These are phyloP conservation scores for Uropetala carovei DNA, from an alignment of 2,888 invertebrate species.

Conservation along the genomic window DNA sequence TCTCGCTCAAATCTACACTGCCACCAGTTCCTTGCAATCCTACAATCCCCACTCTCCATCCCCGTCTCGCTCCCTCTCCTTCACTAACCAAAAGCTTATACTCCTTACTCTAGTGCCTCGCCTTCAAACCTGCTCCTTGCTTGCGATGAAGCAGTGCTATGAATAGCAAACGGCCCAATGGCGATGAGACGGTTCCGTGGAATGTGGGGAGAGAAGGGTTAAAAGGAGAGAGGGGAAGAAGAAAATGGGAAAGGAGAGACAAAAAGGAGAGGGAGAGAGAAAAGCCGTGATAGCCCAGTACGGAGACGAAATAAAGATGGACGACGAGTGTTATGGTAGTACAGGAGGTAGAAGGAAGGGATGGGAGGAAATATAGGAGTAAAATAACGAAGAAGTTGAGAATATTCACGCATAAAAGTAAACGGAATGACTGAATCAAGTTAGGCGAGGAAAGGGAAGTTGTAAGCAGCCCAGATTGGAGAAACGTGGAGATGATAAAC, in stretches of 20 bases:
- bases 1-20: too few species aligned
- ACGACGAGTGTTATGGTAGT: neutral
- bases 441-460: too few species aligned
- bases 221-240: neutral
- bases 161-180: constrained; percentile 1
- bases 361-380: neutral
- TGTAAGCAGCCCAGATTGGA: too few species aligned
- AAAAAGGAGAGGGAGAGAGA: neutral
- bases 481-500: too few species aligned
- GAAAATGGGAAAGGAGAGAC: neutral
- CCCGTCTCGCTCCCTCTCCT: neutral
- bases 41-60: too few species aligned
- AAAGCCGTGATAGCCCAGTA: neutral
- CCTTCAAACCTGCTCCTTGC: constrained; percentile 11
- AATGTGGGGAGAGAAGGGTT: constrained; percentile 28
- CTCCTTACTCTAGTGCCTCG: neutral
- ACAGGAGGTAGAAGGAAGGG: neutral
- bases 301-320: neutral
- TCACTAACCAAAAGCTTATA: neutral
- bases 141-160: constrained; percentile 10
- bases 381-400: neutral
- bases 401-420: neutral
- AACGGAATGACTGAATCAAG: neutral
- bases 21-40: too few species aligned
- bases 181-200: neutral